phyloP scores from a whole-genome alignment of 2,888 invertebrate species.

The Leptinotarsa haldemani region DNA sequence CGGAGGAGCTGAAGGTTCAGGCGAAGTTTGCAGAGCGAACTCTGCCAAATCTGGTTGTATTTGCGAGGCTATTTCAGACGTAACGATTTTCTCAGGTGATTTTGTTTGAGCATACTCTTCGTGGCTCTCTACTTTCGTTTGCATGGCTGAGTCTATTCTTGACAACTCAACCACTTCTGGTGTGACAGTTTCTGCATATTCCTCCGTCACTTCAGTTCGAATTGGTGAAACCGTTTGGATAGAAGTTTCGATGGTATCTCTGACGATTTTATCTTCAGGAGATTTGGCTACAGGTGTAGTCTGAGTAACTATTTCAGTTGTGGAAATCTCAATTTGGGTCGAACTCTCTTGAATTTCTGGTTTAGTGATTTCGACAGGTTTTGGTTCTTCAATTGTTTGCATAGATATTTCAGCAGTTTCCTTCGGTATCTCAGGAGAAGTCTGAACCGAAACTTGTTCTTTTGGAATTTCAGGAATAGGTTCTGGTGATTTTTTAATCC shows the following conservation, averaged over 20 bases:
- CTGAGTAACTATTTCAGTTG: slow-evolving; percentile 65
- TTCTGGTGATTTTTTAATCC: slow-evolving; percentile 55
- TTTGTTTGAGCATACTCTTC: slow-evolving; percentile 65
- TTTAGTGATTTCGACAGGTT: slow-evolving; percentile 54
- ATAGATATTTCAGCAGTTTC: slow-evolving; percentile 66
- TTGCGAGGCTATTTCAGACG: slow-evolving; percentile 52
- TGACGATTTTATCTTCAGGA: slow-evolving; percentile 51
- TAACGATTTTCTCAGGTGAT: slow-evolving; percentile 59
- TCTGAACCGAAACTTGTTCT: slow-evolving; percentile 39
- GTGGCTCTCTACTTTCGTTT: slow-evolving; percentile 58
- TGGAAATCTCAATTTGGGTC: slow-evolving; percentile 65
- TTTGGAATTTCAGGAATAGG: slow-evolving; percentile 12
- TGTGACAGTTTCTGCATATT: slow-evolving; percentile 59
- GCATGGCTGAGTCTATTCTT: slow-evolving; percentile 61
- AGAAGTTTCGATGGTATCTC: slow-evolving; percentile 62
- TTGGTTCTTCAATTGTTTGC: slow-evolving; percentile 69
- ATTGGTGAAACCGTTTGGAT: slow-evolving; percentile 65
- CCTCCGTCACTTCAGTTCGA: slow-evolving; percentile 56
- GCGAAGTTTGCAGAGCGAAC: slow-evolving; percentile 48
- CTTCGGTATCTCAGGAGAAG: slow-evolving; percentile 52
- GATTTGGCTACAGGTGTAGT: slow-evolving; percentile 60
- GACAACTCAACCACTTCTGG: slow-evolving; percentile 53
- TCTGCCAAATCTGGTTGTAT: slow-evolving; percentile 43
- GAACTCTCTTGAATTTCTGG: slow-evolving; percentile 65
- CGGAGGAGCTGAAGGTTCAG: slow-evolving; percentile 41